These are phyloP conservation scores for Teleiodes luculella DNA, from an alignment of 2,888 invertebrate genomes.

Conservation along the genomic window DNA sequence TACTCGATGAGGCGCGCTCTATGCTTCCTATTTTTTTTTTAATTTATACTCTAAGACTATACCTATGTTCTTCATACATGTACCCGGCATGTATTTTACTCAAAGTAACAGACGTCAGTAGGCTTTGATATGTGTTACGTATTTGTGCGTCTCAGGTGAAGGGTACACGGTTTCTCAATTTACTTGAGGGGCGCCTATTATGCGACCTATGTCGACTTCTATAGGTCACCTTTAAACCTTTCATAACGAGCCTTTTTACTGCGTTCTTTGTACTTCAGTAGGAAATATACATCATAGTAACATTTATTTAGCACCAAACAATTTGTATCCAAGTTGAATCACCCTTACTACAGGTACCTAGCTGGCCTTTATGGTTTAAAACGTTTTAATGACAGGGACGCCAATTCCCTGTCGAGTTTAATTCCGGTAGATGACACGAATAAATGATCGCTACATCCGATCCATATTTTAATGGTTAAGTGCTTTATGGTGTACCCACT, in stretches of 20 bases:
- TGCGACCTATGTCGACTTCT: neutral
- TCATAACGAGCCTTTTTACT: neutral
- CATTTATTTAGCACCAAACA: too few relatives aligned
- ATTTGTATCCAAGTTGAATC: too few relatives aligned
- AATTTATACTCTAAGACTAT: too few relatives aligned
- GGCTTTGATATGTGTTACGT: conserved; percentile 24
- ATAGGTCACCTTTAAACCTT: neutral
- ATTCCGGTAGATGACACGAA: neutral
- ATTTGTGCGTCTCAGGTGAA: conserved; percentile 30
- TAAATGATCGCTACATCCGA: neutral
- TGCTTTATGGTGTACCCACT: neutral
- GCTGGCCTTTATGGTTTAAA: too few relatives aligned
- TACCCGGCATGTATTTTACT: neutral
- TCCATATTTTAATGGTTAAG: conserved; percentile 1
- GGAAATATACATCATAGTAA: too few relatives aligned
- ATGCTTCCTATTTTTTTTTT: too few relatives aligned
- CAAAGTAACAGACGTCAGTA: conserved; percentile 2
- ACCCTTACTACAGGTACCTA: too few relatives aligned
- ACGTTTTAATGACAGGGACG: neutral
- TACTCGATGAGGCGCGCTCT: too few relatives aligned
- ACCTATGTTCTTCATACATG: too few relatives aligned
- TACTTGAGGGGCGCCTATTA: conserved; percentile 18
- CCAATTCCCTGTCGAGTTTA: neutral
- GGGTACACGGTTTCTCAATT: conserved; percentile 44
- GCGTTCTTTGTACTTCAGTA: neutral